Conservation (phyloP, 2,113 vertebrate species). For the Bungarus multicinctus region DNA sequence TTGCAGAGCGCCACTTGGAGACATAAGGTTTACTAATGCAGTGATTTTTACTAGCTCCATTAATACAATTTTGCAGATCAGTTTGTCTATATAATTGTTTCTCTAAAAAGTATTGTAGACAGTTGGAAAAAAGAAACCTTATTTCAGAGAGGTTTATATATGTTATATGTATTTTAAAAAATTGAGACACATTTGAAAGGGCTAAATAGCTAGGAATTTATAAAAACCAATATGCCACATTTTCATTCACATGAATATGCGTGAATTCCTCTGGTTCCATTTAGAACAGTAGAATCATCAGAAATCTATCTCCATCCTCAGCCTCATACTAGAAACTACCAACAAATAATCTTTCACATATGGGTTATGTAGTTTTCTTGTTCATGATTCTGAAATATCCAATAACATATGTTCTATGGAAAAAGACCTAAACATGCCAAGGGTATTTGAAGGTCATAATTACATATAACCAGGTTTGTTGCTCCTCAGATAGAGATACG, state of each 20-base stretch:
- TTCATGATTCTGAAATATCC: slow-evolving; percentile 24
- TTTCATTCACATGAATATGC: slow-evolving; percentile 57
- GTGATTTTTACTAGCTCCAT: neutral
- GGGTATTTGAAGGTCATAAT: slow-evolving; percentile 33
- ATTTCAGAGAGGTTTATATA: neutral
- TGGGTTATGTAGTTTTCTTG: neutral
- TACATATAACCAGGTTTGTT: neutral
- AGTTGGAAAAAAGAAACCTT: neutral
- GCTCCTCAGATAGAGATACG: neutral
- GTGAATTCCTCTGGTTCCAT: slow-evolving; percentile 40
- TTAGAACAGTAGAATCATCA: slow-evolving; percentile 31
- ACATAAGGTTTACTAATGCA: slow-evolving; percentile 38
- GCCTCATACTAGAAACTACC: slow-evolving; percentile 49
- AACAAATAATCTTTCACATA: slow-evolving; percentile 41
- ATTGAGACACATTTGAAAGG: slow-evolving; percentile 26
- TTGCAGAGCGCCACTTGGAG: slow-evolving; percentile 52
- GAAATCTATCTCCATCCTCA: slow-evolving; percentile 31
- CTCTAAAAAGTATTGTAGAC: slow-evolving; percentile 9
- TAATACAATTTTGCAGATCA: slow-evolving; percentile 31
- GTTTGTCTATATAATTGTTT: slow-evolving; percentile 22
- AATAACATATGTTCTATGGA: neutral
- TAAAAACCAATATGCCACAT: slow-evolving; percentile 45
- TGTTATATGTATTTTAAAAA: neutral
- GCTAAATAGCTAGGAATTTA: neutral
- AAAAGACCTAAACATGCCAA: slow-evolving; percentile 39